phyloP scores from a whole-genome alignment of 1,140 invertebrate species.

The Meloidogyne chitwoodi region DNA sequence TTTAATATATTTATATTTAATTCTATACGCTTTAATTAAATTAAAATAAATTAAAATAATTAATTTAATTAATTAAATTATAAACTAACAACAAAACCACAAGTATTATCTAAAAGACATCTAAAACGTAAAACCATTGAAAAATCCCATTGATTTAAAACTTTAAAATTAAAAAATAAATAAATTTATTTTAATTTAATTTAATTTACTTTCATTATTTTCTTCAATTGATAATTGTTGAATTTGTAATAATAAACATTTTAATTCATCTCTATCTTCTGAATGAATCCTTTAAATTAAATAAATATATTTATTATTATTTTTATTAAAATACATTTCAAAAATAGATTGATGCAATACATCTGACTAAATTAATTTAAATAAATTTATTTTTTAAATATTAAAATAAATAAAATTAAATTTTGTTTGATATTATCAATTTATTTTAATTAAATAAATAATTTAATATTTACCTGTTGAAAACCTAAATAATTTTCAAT shows the following conservation, averaged over 20 bases:
- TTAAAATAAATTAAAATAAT: background rate
- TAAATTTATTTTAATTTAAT: background rate
- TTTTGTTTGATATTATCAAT: too few relatives aligned
- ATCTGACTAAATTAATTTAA: slow-evolving; percentile 85
- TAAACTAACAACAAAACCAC: slow-evolving; percentile 71
- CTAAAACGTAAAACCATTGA: slow-evolving; percentile 76
- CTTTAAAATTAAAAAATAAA: slow-evolving; percentile 1
- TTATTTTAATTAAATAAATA: background rate
- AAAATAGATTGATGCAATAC: slow-evolving; percentile 98
- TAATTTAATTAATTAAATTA: background rate
- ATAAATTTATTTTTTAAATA: background rate
- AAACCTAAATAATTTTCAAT: slow-evolving; percentile 99
- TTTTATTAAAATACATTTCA: slow-evolving; percentile 80
- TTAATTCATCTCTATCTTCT: slow-evolving; percentile 90
- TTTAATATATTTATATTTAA: slow-evolving; percentile 27
- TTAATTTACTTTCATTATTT: background rate
- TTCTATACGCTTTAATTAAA: slow-evolving; percentile 34
- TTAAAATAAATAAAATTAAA: too few relatives aligned
- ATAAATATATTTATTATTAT: slow-evolving; percentile 62
- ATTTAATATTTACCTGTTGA: slow-evolving; percentile 81
- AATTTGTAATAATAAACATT: background rate
- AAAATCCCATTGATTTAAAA: background rate
- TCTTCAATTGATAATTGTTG: background rate
- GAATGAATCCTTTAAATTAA: slow-evolving; percentile 73
- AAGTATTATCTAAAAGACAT: slow-evolving; percentile 96